phyloP scores from a whole-genome alignment of 2,113 vertebrate species.

The Ochotona curzoniae region DNA sequence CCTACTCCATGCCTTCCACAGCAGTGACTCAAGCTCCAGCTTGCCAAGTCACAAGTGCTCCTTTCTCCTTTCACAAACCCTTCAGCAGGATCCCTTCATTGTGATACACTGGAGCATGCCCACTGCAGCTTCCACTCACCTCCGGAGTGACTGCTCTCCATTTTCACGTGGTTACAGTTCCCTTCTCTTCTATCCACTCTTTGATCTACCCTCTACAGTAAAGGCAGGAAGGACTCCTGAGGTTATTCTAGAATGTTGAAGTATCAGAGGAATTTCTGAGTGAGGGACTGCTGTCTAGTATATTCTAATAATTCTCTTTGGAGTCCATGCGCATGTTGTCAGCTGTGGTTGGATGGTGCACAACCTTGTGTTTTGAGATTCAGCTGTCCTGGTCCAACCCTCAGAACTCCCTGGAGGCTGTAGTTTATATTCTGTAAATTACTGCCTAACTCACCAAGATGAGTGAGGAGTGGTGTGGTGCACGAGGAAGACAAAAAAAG shows the following conservation, averaged over 20 bases:
- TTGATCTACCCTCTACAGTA: constrained; percentile 58
- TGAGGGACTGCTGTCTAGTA: not conserved
- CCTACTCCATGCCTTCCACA: not conserved
- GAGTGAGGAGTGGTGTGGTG: not conserved
- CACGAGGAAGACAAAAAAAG: not conserved
- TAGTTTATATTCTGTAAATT: not conserved
- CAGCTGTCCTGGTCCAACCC: not conserved
- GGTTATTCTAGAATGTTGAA: constrained; percentile 59
- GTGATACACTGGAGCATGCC: not conserved
- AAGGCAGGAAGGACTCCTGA: constrained; percentile 5
- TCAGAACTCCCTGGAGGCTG: not conserved
- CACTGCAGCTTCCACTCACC: not conserved
- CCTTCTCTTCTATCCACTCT: constrained; percentile 48
- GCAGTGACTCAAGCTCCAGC: not conserved
- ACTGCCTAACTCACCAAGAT: not conserved
- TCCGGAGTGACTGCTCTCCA: constrained; percentile 50
- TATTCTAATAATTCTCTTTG: not conserved
- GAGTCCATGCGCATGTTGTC: not conserved
- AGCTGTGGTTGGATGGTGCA: not conserved
- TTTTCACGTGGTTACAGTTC: not conserved
- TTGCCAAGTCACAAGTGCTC: constrained; percentile 34
- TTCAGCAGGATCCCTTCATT: constrained; percentile 44
- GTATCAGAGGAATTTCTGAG: constrained; percentile 34
- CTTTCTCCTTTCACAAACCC: constrained; percentile 23
- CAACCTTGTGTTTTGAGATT: fast-evolving